Evolutionary conservation across 1,140 invertebrate species (phyloP), one percentile per base, ranked within the genome.

Genomic region (Dendroctonus ponderosae): DNA sequence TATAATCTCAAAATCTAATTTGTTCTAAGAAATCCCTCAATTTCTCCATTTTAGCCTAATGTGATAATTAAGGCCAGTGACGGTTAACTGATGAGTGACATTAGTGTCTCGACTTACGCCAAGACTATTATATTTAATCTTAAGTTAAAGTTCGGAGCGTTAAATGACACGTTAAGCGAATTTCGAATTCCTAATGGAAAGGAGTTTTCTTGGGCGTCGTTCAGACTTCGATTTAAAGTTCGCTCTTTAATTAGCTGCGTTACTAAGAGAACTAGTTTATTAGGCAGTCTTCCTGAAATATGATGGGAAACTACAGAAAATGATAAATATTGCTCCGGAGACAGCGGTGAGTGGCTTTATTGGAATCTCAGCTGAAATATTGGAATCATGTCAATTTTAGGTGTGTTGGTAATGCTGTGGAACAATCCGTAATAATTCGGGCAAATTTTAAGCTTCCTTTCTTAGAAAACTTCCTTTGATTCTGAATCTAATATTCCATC

Each of bases 101-200:
- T 77, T 77, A 77, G 70, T 72, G 75, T 68, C 68, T 72, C 70
- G 71, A 57, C 62, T 63, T 72, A 72, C 74, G 73, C 65, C 69
- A 57, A 65, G 75, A 77, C 76, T 77, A 77, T 77, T 76, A 77
- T 77, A 77, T 77, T 77, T 77, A 77, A 76, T 77, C 75, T 77
- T 72, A 71, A 75, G 75, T 75, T 76, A 75, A 75, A 75, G 75
- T 77, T 73, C 61, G 70, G 67, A 46, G 61, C 66, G 75, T 64
- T 76, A 76, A 77, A 77, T 77, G 76, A 76, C 72, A 74, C 76
- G 76, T 77, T 76, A 77, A 77, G 65, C 72, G 70, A 71, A 73
- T 75, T 69, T 71, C 70, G 59, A 61, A 66, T 66, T 70, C 52
- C 67, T 66, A 62, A 68, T 68, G 64, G 59, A 68, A 43, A 38